A percentile compares a stretch with the other conserved stretches of the same genome.
phyloP scores from a whole-genome alignment of 2,113 vertebrate genomes.

The Paradoxurus hermaphroditus region DNA sequence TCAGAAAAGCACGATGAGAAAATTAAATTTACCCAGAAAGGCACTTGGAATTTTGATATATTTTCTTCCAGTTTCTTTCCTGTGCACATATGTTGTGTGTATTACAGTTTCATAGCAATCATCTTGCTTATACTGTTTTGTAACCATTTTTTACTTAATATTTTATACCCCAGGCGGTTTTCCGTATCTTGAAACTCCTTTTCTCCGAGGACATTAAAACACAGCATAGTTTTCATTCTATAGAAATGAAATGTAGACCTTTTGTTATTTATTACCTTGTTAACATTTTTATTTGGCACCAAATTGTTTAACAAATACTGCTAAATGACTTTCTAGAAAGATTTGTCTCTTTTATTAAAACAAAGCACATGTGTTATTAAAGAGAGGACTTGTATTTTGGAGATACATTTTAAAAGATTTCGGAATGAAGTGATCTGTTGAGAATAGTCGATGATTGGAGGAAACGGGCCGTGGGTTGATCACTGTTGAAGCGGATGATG shows the following conservation, averaged over 20 bases:
- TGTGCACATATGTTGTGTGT: not conserved
- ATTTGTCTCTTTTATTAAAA: not conserved
- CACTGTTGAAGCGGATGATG: not conserved
- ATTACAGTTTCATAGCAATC: not conserved
- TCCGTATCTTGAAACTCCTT: not conserved
- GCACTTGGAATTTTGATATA: not conserved
- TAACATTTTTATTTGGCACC: not conserved
- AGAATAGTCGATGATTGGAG: not conserved
- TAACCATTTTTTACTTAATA: not conserved
- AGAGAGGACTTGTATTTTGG: not conserved
- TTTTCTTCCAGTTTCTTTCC: not conserved
- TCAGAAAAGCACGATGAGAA: not conserved
- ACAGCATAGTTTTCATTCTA: not conserved
- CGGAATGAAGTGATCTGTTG: not conserved
- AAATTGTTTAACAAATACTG: constrained; percentile 13
- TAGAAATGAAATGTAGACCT: not conserved
- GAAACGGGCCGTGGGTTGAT: not conserved
- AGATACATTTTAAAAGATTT: not conserved
- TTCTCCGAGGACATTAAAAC: not conserved
- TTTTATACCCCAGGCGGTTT: not conserved
- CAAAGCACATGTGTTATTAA: not conserved
- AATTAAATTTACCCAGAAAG: not conserved
- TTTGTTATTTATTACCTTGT: not conserved
- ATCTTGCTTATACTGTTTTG: not conserved
- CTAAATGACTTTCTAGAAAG: constrained; percentile 15